Evolutionary conservation across 2,797 vertebrate genomes (phyloP), one percentile per base, ranked within the genome.

Genomic region (Hemitrygon akajei): DNA sequence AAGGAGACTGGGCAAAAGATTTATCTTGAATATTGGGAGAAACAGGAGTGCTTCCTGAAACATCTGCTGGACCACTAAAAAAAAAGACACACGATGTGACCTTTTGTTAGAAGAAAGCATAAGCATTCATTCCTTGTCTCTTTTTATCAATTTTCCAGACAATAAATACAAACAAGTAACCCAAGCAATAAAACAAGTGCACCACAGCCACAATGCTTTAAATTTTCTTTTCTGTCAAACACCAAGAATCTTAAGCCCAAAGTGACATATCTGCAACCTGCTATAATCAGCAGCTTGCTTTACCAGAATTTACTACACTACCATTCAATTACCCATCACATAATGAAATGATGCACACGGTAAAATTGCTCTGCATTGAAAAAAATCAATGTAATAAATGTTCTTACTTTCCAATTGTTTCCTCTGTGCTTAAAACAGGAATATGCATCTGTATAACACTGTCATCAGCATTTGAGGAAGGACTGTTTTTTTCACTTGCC

Each of bases 401-500:
- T 27, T 69, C 98, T 97, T 94, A 99, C 99, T 98, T 98, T 93
- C 95, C 97, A 30, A 96, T 97, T 73, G 95, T 96, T 94, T 97
- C 98, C 71, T 97, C 96, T n/a, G 96, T 96, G 94, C 96, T 94
- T 63, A 94, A 94, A 89, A 14, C 58, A 82, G 96, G 93, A 94
- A 96, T 96, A 12, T 96, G 97, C 63, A 96, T 96, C 58, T 96
- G 96, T 75, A 95, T 96, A 94, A 96, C 22, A n/a, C 96, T 97
- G 66, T 98, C 98, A 89, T 98, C 98, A 0, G 96, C 95, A 94
- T 96, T 96, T 30, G 98, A 98, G 0, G 97, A 98, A 0, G 98
- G 98, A 16, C 97, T 98, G 95, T 99, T 98, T 95, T 97, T 97
- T 94, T 99, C 98, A 86, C 97, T 97, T 0, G 98, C 98, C 95